Base-by-base conservation (phyloP, 2,797 vertebrate species). In the Coreius guichenoti region DNA sequence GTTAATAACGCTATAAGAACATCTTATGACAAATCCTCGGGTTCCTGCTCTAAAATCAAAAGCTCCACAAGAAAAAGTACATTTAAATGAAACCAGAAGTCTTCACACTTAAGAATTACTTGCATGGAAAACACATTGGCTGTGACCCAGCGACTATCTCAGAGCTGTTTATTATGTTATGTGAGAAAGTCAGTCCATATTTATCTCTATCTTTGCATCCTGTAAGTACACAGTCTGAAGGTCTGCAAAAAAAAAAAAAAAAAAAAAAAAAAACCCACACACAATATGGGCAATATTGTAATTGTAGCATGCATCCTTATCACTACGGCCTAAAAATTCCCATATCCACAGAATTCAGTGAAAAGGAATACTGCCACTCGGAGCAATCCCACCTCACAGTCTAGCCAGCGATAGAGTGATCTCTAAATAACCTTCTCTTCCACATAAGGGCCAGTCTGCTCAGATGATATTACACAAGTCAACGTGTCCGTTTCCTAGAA, bases 391-490 rank as follows among this genome's bases (percentile, higher is more conserved):
- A 74, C 26, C 61, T 80, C 43, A 61, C 39, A 56, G n/a, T 45
- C 81, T 19, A 45, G 26, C 5, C 33, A 45, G 13, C 0, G 14
- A 31, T 19, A 54, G 31, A 2, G 73, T 49, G 51, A 49, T 79
- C 83, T 63, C 65, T 70, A 84, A 78, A 84, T 84, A 84, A 84
- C 83, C 51, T 70, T 69, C 86, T 51, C 45, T 56, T 47, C 33
- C 67, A 80, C 86, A 69, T 39, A 36, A 61, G 54, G 29, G 36
- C 26, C 78, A 84, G 49, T 63, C 21, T n/a, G 68, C 77, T 61
- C 63, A 68, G 75, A 87, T 80, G 83, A 79, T 72, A 58, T 84
- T 84, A 78, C 83, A 79, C 83, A 58, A 79, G 49, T 84, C 75
- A 69, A 84, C 67, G 65, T 47, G 75, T 84, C 49, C 3, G 3